A percentile compares a stretch with the other conserved stretches of the same genome.
Conservation (phyloP, 2,888 invertebrate genomes). For the Nomada ferruginata region DNA sequence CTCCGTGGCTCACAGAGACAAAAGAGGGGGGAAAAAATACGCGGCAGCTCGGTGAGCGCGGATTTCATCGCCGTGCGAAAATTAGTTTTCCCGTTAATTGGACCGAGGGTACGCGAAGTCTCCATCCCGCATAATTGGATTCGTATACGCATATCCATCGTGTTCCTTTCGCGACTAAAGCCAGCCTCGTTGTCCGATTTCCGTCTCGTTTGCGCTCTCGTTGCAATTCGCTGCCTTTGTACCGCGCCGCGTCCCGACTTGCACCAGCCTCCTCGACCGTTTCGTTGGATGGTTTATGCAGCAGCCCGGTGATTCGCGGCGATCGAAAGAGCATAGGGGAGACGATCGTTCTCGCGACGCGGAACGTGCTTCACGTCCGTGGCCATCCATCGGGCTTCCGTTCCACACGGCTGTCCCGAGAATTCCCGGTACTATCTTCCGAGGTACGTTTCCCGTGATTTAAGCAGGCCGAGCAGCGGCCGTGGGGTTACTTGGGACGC, state of each 20-base stretch:
- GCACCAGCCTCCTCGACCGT: neutral
- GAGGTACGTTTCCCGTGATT: constrained; percentile 76
- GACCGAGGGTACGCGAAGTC: constrained; percentile 67
- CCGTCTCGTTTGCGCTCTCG: constrained; percentile 43
- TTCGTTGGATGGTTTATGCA: neutral
- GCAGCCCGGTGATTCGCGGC: neutral
- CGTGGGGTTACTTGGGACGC: constrained; percentile 40
- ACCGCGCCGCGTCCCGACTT: neutral
- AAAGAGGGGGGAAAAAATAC: constrained; percentile 48
- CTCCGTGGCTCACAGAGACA: constrained; percentile 28
- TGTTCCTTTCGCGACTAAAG: constrained; percentile 31
- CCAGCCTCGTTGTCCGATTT: constrained; percentile 51
- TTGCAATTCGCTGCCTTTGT: neutral
- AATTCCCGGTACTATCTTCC: constrained; percentile 73
- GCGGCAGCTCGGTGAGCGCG: constrained; percentile 49
- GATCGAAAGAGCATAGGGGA: neutral
- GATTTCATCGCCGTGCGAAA: constrained; percentile 72
- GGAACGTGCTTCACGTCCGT: neutral
- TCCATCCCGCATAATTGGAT: constrained; percentile 71
- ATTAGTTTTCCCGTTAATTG: constrained; percentile 83
- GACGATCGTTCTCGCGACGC: neutral
- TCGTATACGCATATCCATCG: constrained; percentile 60
- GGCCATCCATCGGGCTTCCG: constrained; percentile 25
- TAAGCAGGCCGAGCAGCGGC: constrained; percentile 73
- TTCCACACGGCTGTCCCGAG: constrained; percentile 22